phyloP scores from a whole-genome alignment of 2,113 vertebrate species.

The Tympanuchus pallidicinctus region DNA sequence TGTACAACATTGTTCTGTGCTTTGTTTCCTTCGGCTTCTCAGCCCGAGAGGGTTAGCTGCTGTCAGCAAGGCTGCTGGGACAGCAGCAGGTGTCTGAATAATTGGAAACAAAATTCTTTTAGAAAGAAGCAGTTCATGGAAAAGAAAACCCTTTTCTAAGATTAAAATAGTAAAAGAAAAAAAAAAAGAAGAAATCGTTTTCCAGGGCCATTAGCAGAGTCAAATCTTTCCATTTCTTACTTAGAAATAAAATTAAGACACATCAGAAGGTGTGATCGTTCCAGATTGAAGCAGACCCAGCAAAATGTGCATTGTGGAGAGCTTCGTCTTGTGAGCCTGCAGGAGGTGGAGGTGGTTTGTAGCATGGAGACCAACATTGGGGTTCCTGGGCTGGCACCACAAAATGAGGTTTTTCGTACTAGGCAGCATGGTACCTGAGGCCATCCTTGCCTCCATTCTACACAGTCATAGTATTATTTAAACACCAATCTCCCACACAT shows the following conservation, averaged over 20 bases:
- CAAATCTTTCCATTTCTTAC: slow-evolving; percentile 13
- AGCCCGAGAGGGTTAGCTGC: slow-evolving; percentile 51
- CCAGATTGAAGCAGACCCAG: background rate
- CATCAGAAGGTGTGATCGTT: slow-evolving; percentile 3
- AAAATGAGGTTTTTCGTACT: background rate
- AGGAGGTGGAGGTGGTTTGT: background rate
- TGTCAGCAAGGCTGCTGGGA: slow-evolving; percentile 55
- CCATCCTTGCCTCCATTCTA: background rate
- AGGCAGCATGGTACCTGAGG: background rate
- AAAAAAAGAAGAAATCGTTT: background rate
- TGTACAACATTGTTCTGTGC: slow-evolving; percentile 61
- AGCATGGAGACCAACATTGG: background rate
- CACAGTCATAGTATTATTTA: background rate
- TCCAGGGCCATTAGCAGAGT: slow-evolving; percentile 14
- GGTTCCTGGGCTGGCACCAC: background rate
- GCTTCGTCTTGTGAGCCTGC: background rate
- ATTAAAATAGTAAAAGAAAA: slow-evolving; percentile 15
- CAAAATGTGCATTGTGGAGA: background rate
- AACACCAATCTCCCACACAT: background rate
- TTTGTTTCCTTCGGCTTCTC: slow-evolving; percentile 60
- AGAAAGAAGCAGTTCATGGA: slow-evolving; percentile 31
- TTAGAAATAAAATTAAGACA: slow-evolving; percentile 50
- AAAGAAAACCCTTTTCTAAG: slow-evolving; percentile 35
- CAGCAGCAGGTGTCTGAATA: slow-evolving; percentile 73
- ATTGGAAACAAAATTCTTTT: slow-evolving; percentile 67